phyloP scores from a whole-genome alignment of 1,140 invertebrate genomes.

The Drosophila saltans region DNA sequence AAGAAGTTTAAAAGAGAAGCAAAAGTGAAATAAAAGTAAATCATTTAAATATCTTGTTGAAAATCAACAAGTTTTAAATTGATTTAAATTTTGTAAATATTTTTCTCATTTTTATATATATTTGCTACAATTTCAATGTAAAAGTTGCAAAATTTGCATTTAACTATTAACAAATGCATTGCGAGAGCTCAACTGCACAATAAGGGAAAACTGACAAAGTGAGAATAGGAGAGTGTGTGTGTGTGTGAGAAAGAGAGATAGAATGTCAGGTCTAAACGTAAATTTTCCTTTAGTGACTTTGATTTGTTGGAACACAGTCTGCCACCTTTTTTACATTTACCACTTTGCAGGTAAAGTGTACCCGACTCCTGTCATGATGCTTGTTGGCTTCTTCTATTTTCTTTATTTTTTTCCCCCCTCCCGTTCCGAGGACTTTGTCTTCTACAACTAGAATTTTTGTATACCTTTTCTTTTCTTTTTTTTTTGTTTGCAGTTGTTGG shows the following conservation, averaged over 20 bases:
- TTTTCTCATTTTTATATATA: neutral
- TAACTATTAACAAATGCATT: slow-evolving; percentile 51
- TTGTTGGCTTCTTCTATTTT: slow-evolving; percentile 6
- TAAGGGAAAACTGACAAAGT: slow-evolving; percentile 1
- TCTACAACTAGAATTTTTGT: slow-evolving; percentile 32
- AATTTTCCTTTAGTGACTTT: slow-evolving; percentile 62
- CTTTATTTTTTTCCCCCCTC: no score
- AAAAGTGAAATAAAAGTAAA: no score
- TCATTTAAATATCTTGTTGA: no score
- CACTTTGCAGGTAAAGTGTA: slow-evolving; percentile 13
- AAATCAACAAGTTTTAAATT: neutral
- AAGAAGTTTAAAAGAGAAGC: no score
- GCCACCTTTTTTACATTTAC: slow-evolving; percentile 4
- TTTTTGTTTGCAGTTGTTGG: slow-evolving; percentile 32
- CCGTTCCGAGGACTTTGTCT: slow-evolving; percentile 12
- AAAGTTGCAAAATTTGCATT: slow-evolving; percentile 20
- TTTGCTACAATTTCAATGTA: neutral
- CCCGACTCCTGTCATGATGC: slow-evolving; percentile 2
- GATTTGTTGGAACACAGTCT: slow-evolving; percentile 52
- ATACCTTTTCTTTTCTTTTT: slow-evolving; percentile 38
- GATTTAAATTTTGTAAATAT: neutral
- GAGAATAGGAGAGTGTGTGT: no score
- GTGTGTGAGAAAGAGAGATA: neutral
- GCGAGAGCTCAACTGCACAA: slow-evolving; percentile 2
- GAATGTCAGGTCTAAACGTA: slow-evolving; percentile 47